Conservation (phyloP, 2,888 invertebrate species). For the Smittia sp. region DNA sequence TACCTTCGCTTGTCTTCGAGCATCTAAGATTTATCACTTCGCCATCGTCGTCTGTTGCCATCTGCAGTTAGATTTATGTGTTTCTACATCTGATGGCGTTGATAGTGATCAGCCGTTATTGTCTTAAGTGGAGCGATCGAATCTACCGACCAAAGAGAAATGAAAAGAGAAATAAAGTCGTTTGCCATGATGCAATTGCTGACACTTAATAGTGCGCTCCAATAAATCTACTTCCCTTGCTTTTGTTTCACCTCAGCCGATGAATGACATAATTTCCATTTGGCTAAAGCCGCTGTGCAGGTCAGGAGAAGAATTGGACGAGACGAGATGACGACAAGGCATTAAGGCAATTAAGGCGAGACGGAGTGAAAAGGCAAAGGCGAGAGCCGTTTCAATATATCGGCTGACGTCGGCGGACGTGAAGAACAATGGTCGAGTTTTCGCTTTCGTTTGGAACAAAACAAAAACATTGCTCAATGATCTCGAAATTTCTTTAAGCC, state of each 20-base stretch:
- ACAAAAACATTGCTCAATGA: conserved; percentile 13
- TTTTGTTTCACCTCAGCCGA: not conserved
- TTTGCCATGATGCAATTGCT: conserved; percentile 37
- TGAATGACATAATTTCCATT: conserved; percentile 37
- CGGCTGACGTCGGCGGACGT: not conserved
- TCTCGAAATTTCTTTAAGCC: conserved; percentile 17
- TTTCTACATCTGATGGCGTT: not conserved
- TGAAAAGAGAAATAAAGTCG: conserved; percentile 27
- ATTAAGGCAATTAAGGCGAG: conserved; percentile 1
- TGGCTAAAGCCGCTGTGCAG: not conserved
- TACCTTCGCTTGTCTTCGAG: not conserved
- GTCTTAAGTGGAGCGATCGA: conserved; percentile 17
- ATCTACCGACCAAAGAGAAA: conserved; percentile 27
- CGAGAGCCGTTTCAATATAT: not conserved
- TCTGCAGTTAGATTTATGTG: not conserved
- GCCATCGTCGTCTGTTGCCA: conserved; percentile 7
- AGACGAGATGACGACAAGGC: conserved; percentile 19
- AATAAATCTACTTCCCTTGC: conserved; percentile 38
- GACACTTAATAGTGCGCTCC: conserved; percentile 26
- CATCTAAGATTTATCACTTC: not conserved
- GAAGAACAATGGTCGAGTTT: conserved; percentile 13
- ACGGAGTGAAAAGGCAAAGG: not conserved
- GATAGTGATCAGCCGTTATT: conserved; percentile 13
- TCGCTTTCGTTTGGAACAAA: not conserved
- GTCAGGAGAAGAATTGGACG: not conserved